Evolutionary conservation across 2,888 invertebrate genomes (phyloP).

Genomic region (Drosophila kokeensis): DNA sequence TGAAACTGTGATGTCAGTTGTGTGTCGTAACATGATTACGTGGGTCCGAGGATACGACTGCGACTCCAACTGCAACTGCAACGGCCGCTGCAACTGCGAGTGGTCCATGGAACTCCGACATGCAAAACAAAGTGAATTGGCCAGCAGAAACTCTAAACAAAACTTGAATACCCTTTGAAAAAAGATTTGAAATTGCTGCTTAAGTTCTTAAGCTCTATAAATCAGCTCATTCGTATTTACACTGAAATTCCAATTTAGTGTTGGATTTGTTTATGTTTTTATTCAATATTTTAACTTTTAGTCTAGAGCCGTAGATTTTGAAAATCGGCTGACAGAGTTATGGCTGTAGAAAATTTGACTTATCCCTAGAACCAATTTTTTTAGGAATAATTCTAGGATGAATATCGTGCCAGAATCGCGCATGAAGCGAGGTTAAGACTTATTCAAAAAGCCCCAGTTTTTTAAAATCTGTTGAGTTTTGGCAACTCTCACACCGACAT

Average conservation of each 20-base stretch:
- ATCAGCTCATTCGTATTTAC: too few species aligned
- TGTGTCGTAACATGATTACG: conserved; percentile 82
- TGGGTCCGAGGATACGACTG: conserved; percentile 64
- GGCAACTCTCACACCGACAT: neutral
- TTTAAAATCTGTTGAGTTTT: neutral
- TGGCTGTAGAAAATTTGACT: neutral
- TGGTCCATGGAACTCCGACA: conserved; percentile 13
- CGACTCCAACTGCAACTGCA: conserved; percentile 8
- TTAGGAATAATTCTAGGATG: accelerated
- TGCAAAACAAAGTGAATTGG: conserved; percentile 23
- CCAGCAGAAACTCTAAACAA: conserved; percentile 5
- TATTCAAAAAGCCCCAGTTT: neutral
- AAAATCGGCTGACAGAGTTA: neutral
- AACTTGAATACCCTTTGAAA: conserved; percentile 12
- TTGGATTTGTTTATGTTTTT: too few species aligned
- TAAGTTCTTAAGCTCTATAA: too few species aligned
- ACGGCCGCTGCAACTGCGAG: conserved; percentile 5
- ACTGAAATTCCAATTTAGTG: too few species aligned
- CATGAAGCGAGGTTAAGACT: accelerated
- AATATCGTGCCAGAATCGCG: neutral
- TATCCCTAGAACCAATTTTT: accelerated
- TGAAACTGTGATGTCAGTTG: conserved; percentile 82
- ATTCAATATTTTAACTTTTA: neutral
- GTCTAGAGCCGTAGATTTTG: neutral
- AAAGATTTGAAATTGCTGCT: neutral